A percentile compares a stretch with the other conserved stretches of the same genome.
These are phyloP conservation scores for Diplosoma virens DNA, from an alignment of 23 tunicate genomes.

Conservation along the genomic window DNA sequence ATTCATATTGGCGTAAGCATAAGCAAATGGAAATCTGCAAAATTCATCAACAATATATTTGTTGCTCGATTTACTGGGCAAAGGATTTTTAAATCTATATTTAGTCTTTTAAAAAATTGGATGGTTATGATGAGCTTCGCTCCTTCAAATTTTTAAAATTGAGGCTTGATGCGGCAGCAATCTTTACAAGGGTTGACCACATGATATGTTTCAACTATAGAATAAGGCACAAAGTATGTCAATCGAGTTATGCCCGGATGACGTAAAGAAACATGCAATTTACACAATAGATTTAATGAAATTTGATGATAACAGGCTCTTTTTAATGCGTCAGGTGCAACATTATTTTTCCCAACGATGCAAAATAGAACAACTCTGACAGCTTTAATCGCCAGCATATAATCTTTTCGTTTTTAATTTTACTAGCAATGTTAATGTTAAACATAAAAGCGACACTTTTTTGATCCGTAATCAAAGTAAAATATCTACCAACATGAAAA, in stretches of 20 bases:
- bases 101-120: constrained; percentile 6
- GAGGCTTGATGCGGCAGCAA: constrained; percentile 9
- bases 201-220: constrained; percentile 2
- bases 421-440: background rate
- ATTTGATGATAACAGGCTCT: too few relatives aligned
- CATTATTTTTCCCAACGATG: constrained; percentile 23
- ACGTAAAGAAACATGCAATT: constrained; percentile 16
- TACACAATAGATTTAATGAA: too few relatives aligned
- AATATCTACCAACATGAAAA: background rate
- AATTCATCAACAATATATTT: background rate
- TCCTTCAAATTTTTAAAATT: background rate
- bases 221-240: constrained; percentile 26
- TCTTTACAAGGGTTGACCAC: background rate
- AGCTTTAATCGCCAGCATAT: constrained; percentile 20
- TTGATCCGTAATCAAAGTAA: constrained; percentile 38
- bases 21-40: constrained; percentile 16
- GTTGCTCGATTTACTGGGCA: constrained; percentile 12
- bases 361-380: too few relatives aligned
- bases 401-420: constrained; percentile 41
- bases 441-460: constrained; percentile 36
- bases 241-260: constrained; percentile 28
- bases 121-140: constrained; percentile 22
- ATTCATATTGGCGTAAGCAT: background rate
- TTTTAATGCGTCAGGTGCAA: too few relatives aligned
- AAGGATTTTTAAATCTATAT: constrained; percentile 24